Conservation (phyloP, 2,113 vertebrate species). For the Centropristis striata region DNA sequence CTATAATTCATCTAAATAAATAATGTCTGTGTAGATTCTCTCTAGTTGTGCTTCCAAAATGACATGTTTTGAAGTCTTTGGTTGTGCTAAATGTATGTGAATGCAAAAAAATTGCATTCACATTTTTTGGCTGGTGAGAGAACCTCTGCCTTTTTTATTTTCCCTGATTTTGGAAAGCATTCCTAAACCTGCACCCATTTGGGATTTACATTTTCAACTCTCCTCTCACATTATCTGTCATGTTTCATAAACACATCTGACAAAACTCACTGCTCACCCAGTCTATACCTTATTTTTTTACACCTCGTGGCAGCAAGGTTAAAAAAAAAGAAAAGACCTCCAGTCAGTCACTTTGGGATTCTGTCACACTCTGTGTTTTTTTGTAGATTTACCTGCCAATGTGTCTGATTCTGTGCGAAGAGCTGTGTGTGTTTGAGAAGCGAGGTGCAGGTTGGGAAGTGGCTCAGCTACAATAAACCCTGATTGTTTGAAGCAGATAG, state of each 20-base stretch:
- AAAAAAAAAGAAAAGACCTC: constrained; percentile 13
- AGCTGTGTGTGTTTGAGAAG: constrained; percentile 31
- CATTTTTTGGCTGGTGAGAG: not conserved
- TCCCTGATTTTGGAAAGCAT: too few species aligned
- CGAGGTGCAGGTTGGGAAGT: constrained; percentile 28
- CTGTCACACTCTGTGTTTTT: constrained; percentile 36
- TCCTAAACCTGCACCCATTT: too few species aligned
- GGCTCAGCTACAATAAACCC: constrained; percentile 63
- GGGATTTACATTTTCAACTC: not conserved
- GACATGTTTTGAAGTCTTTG: too few species aligned
- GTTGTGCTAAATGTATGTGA: not conserved
- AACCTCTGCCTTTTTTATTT: not conserved
- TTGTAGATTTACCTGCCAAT: constrained; percentile 7
- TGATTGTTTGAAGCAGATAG: constrained; percentile 79
- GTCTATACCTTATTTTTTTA: constrained; percentile 7
- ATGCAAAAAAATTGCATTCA: not conserved
- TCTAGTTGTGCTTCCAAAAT: too few species aligned
- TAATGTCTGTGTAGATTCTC: too few species aligned
- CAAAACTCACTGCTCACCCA: constrained; percentile 2
- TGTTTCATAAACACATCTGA: not conserved
- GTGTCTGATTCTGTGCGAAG: constrained; percentile 8
- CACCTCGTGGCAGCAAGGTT: constrained; percentile 15
- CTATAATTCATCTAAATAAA: too few species aligned
- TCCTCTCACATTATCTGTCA: not conserved
- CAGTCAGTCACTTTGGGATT: constrained; percentile 50